These are phyloP conservation scores for Ericerus pela DNA, from an alignment of 1,140 invertebrate species.

Conservation along the genomic window DNA sequence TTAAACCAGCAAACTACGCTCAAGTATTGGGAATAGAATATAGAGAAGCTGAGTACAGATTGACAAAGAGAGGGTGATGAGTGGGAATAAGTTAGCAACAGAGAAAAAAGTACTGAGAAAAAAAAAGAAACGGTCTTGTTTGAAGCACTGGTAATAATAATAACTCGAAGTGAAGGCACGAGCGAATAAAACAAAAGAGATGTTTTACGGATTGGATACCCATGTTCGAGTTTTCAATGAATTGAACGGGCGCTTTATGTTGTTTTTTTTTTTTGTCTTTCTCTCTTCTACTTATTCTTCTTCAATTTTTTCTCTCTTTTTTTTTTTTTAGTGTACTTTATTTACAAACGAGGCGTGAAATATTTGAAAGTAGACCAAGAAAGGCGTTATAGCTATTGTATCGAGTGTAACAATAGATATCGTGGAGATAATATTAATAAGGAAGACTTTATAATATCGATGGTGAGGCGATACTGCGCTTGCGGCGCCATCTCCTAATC, in stretches of 20 bases:
- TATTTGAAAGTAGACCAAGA: slow-evolving; percentile 12
- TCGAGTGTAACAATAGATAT: slow-evolving; percentile 5
- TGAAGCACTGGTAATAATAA: too few species aligned
- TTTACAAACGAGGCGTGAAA: slow-evolving; percentile 12
- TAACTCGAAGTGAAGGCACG: slow-evolving; percentile 1
- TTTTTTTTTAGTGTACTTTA: neutral
- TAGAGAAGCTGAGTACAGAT: too few species aligned
- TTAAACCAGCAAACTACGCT: too few species aligned
- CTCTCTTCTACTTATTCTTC: too few species aligned
- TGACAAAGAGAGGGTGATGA: too few species aligned
- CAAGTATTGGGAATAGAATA: too few species aligned
- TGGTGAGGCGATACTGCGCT: neutral
- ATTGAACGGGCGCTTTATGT: too few species aligned
- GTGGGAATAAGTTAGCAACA: too few species aligned
- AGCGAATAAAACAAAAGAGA: slow-evolving; percentile 7
- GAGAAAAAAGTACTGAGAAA: too few species aligned
- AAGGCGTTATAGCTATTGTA: slow-evolving; percentile 12
- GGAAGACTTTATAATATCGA: slow-evolving; percentile 5
- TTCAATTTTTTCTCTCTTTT: too few species aligned
- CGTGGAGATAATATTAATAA: slow-evolving; percentile 12
- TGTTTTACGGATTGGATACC: slow-evolving; percentile 2
- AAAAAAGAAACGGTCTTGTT: too few species aligned
- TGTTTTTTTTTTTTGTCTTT: too few species aligned
- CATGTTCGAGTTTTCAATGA: neutral
- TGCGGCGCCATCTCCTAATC: neutral